Evolutionary conservation across 2,113 vertebrate species (phyloP), one percentile per base, ranked within the genome.

Genomic region (Scatophagus argus): DNA sequence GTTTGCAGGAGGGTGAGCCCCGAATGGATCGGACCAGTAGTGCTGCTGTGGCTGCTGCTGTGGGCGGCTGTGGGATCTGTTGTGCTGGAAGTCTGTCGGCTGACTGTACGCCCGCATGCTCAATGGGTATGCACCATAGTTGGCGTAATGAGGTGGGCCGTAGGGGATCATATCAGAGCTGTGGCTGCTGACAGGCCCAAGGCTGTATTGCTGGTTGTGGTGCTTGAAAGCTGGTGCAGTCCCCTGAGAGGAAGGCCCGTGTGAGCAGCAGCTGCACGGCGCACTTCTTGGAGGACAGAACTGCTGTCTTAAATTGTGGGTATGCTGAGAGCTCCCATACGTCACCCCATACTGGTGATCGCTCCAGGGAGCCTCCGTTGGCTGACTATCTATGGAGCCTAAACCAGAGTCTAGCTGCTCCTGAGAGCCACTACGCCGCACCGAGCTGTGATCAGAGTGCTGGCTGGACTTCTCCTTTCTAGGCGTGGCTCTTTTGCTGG

Each of bases 361-460:
- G 68, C 73, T 83, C 88, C 88, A 67, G 47, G 90, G 91, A 88
- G 94, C 92, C 17, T 91, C 97, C 93, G 11, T 82, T 27, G 93
- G 90, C 36, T 96, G 96, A 88, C 86, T 95, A 78, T 98, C 97
- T 56, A 98, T 94, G 70, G 97, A 99, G 19, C 96, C 96, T 0
- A 98, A 92, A 79, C 98, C 98, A 0, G 97, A 98, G 87, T 99
- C 97, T 0, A 96, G 91, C 60, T 43, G 91, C 51, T 97, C 96
- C 67, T 95, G 95, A 68, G 95, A 96, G 9, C 68, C 34, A 0
- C 87, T 91, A 0, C 17, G 32, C 36, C 5, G 32, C 27, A 29
- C 38, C 0, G 95, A 95, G 43, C 94, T 87, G 27, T 84, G 87
- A 5, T 90, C 90, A 39, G 86, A 64, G 0, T 83, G 85, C 0